A percentile compares a stretch with the other conserved stretches of the same genome.
Conservation (phyloP, 2,113 vertebrate species). For the Dinomys branickii region DNA sequence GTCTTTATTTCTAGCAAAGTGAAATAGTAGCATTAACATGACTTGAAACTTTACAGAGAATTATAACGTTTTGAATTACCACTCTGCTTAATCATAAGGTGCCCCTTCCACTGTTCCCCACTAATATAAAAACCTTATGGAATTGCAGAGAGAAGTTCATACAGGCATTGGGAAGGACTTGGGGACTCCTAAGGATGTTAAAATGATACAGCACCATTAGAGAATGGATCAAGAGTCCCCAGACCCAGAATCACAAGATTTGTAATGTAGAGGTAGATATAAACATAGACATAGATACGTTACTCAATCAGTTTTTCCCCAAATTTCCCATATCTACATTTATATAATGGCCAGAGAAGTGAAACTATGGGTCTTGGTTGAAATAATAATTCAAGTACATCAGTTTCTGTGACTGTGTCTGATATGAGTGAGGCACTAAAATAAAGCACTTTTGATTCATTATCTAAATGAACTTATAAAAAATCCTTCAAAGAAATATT, state of each 20-base stretch:
- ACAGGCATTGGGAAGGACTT: not conserved
- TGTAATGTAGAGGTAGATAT: not conserved
- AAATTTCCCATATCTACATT: not conserved
- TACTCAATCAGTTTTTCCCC: not conserved
- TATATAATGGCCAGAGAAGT: not conserved
- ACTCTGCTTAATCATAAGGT: not conserved
- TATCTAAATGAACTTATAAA: not conserved
- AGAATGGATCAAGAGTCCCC: not conserved
- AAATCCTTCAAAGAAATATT: not conserved
- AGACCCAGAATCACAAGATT: not conserved
- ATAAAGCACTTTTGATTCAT: not conserved
- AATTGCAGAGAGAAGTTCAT: not conserved
- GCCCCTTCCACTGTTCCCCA: not conserved
- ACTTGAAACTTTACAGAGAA: not conserved
- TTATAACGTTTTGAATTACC: not conserved
- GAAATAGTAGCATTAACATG: not conserved
- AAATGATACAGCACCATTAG: not conserved
- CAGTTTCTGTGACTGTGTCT: not conserved
- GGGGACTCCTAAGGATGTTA: not conserved
- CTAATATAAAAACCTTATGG: not conserved
- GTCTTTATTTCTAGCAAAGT: not conserved
- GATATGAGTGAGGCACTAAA: accelerated
- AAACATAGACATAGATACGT: not conserved
- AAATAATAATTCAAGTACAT: not conserved
- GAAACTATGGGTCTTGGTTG: not conserved